Evolutionary conservation across 2,888 invertebrate genomes (phyloP).

Genomic region (Orthosia incerta): DNA sequence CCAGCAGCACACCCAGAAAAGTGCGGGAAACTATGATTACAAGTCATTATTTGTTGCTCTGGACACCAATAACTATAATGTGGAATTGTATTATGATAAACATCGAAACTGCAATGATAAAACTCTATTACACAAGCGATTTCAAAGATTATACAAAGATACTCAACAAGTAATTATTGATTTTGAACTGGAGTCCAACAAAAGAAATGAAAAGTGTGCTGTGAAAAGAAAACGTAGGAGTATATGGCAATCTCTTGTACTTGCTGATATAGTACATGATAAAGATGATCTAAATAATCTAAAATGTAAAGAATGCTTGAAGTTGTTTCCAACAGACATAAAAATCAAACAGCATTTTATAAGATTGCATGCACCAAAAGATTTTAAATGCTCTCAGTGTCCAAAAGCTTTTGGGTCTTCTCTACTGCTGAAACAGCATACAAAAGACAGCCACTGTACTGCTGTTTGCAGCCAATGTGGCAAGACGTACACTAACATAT

Average conservation of each 20-base stretch:
- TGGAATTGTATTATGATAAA: slow-evolving; percentile 55
- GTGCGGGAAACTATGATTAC: neutral
- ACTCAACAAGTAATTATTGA: slow-evolving; percentile 11
- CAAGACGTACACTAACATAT: slow-evolving; percentile 67
- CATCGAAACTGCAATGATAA: slow-evolving; percentile 19
- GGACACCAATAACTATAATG: slow-evolving; percentile 26
- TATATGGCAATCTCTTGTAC: neutral
- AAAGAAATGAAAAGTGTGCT: neutral
- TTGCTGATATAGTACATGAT: slow-evolving; percentile 40
- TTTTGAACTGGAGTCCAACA: slow-evolving; percentile 24
- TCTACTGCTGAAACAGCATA: slow-evolving; percentile 65
- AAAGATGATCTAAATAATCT: slow-evolving; percentile 37
- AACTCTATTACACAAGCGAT: slow-evolving; percentile 24
- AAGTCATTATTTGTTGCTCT: slow-evolving; percentile 53
- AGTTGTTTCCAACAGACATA: slow-evolving; percentile 53
- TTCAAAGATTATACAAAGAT: slow-evolving; percentile 36
- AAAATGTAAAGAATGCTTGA: slow-evolving; percentile 69
- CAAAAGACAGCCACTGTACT: slow-evolving; percentile 61
- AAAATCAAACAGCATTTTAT: slow-evolving; percentile 68
- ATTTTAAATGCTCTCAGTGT: slow-evolving; percentile 68
- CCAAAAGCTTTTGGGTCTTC: slow-evolving; percentile 65
- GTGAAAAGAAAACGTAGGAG: slow-evolving; percentile 9
- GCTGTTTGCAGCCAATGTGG: slow-evolving; percentile 72
- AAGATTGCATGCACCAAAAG: slow-evolving; percentile 71
- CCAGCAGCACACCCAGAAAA: slow-evolving; percentile 13